These are phyloP conservation scores for Varanus salvator DNA, from an alignment of 2,113 vertebrate genomes.

Conservation along the genomic window DNA sequence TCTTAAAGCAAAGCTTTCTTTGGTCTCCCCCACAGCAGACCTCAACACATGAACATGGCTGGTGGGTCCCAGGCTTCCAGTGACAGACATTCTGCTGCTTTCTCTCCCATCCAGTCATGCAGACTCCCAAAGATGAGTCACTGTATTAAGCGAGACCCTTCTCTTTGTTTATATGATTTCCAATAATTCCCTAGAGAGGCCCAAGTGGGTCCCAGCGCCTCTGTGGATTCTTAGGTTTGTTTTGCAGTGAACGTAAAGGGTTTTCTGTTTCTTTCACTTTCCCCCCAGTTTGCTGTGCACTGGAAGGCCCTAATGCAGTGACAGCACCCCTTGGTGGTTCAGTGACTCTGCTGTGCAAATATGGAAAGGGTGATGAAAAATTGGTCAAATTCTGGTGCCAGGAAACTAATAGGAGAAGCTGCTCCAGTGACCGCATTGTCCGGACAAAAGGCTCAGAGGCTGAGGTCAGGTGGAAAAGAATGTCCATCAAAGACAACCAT, in stretches of 20 bases:
- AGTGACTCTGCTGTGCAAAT: background rate
- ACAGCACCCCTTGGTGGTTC: background rate
- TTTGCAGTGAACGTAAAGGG: background rate
- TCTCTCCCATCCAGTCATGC: background rate
- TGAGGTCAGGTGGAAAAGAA: background rate
- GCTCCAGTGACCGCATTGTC: background rate
- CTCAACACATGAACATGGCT: background rate
- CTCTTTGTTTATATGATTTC: background rate
- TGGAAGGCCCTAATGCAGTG: background rate
- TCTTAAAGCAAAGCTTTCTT: background rate
- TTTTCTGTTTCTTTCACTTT: background rate
- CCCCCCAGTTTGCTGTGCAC: background rate
- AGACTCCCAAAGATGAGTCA: background rate
- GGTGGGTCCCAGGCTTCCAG: background rate
- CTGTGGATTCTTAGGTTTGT: background rate
- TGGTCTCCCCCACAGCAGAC: too few relatives aligned
- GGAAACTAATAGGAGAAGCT: background rate
- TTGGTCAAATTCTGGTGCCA: background rate
- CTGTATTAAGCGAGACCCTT: background rate
- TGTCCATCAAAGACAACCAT: slow-evolving; percentile 19
- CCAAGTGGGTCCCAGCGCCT: background rate
- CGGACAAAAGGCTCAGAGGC: background rate
- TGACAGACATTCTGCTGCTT: too few relatives aligned
- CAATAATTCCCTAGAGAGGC: background rate
- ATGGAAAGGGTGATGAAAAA: background rate